phyloP scores from a whole-genome alignment of 2,888 invertebrate species.

The Atherix ibis region DNA sequence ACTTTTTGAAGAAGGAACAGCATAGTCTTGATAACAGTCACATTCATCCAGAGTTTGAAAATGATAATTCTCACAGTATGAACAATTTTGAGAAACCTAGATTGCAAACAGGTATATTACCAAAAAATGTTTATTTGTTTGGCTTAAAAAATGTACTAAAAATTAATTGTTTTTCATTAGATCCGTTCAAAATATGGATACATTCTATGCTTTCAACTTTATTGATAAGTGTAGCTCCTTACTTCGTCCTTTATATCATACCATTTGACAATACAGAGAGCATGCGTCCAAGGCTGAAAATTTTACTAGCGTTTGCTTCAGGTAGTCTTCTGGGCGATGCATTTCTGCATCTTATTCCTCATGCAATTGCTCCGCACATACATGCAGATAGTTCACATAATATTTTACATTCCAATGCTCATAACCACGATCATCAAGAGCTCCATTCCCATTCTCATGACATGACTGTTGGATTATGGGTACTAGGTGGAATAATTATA shows the following conservation, averaged over 20 bases:
- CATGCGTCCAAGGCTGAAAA: conserved; percentile 74
- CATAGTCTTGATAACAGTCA: conserved; percentile 16
- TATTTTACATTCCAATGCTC: conserved; percentile 24
- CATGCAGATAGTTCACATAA: conserved; percentile 27
- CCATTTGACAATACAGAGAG: conserved; percentile 76
- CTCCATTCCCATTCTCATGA: conserved; percentile 52
- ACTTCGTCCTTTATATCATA: conserved; percentile 80
- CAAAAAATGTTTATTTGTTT: background rate
- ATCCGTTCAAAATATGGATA: conserved; percentile 43
- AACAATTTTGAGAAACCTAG: conserved; percentile 13
- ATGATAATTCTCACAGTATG: conserved; percentile 15
- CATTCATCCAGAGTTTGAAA: conserved; percentile 17
- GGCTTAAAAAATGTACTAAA: background rate
- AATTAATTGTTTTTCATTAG: conserved; percentile 8
- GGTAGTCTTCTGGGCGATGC: conserved; percentile 96
- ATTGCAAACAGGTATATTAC: conserved; percentile 14
- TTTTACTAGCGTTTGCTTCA: conserved; percentile 83
- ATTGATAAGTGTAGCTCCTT: conserved; percentile 89
- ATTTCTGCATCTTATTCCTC: conserved; percentile 95
- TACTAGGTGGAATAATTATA: conserved; percentile 80
- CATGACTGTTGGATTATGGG: conserved; percentile 86
- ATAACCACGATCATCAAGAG: conserved; percentile 37
- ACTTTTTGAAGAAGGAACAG: conserved; percentile 13
- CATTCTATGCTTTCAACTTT: conserved; percentile 81
- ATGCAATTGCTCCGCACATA: conserved; percentile 55